Evolutionary conservation across 2,797 vertebrate genomes (phyloP).

Genomic region (Lithobates pipiens): DNA sequence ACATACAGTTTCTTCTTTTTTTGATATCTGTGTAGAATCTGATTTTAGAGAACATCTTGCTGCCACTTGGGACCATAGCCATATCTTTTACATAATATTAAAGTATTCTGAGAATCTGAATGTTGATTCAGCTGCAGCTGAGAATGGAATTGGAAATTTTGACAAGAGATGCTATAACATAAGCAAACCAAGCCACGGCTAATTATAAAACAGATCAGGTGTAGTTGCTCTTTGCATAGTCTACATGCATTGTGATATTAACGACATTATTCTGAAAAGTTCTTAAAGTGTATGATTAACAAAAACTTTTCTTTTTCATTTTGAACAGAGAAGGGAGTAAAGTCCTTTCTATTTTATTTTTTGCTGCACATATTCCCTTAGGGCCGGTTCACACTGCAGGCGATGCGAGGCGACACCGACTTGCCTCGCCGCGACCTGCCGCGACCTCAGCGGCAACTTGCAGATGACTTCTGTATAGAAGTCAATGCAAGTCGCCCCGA

Average conservation of each 20-base stretch:
- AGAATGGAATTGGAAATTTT: constrained; percentile 11
- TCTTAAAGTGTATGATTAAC: background rate
- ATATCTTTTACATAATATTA: background rate
- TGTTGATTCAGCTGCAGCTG: constrained; percentile 23
- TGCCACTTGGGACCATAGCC: background rate
- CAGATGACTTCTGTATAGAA: too few relatives aligned
- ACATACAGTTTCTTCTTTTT: background rate
- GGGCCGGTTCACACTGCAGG: too few relatives aligned
- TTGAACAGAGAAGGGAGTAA: too few relatives aligned
- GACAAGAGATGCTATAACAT: background rate
- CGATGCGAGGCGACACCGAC: too few relatives aligned
- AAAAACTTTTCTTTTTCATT: too few relatives aligned
- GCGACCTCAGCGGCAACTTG: too few relatives aligned
- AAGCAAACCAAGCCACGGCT: background rate
- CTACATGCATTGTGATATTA: background rate
- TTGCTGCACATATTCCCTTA: too few relatives aligned
- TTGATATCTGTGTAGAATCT: background rate
- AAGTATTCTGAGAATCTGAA: background rate
- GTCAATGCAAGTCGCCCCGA: too few relatives aligned
- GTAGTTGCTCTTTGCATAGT: background rate
- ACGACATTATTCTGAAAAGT: too few relatives aligned
- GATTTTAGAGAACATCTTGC: background rate
- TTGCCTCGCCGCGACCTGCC: too few relatives aligned
- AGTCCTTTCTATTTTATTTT: too few relatives aligned
- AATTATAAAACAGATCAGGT: background rate